Percentiles rank a stretch among this genome's conserved stretches.
Evolutionary conservation across 1,140 invertebrate species (phyloP).

Genomic region (Drosophila truncata): DNA sequence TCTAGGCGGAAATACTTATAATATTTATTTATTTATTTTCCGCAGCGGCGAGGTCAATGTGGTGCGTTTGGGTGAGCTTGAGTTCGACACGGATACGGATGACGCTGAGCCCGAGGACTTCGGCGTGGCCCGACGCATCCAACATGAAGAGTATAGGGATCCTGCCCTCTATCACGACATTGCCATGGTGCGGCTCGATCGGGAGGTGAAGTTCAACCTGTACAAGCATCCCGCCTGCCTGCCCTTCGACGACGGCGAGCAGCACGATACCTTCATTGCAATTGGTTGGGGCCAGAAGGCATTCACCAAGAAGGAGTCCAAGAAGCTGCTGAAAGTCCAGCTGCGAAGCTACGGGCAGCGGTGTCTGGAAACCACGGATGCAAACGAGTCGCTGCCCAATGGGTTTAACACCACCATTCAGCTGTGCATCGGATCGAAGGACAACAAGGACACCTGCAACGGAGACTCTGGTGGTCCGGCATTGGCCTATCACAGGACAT

Average conservation of each 20-base stretch:
- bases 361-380: constrained; percentile 23
- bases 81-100: constrained; percentile 66
- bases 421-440: constrained; percentile 89
- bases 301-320: constrained; percentile 52
- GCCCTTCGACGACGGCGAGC: constrained; percentile 59
- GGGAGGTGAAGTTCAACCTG: constrained; percentile 59
- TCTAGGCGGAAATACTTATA: background rate
- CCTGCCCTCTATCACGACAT: constrained; percentile 72
- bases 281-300: constrained; percentile 69
- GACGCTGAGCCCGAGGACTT: constrained; percentile 77
- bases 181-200: constrained; percentile 62
- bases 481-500: constrained; percentile 57
- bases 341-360: constrained; percentile 56
- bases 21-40: background rate
- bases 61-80: constrained; percentile 76
- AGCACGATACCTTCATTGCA: constrained; percentile 61
- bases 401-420: constrained; percentile 86
- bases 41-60: constrained; percentile 63
- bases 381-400: constrained; percentile 63
- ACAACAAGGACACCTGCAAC: constrained; percentile 85
- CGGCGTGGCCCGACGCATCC: constrained; percentile 34
- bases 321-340: constrained; percentile 86
- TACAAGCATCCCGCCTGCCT: constrained; percentile 81
- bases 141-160: constrained; percentile 56
- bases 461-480: constrained; percentile 82